These are phyloP conservation scores for western clawed frog (Xenopus tropicalis) DNA, from an alignment of 2,113 vertebrate species.

Conservation along the genomic window UCB_Xtro_10.0 CM004451.2:54269001-54269500, in stretches of 20 bases:
- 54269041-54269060: background rate
- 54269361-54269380: constrained; percentile 19
- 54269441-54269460: constrained; percentile 60
- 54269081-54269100: background rate
- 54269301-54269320: background rate
- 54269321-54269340: background rate
- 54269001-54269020: background rate
- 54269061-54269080: background rate
- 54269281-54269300: background rate
- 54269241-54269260: background rate
- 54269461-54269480: constrained; percentile 38
- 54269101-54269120: background rate
- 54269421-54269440: constrained; percentile 63
- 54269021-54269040: background rate
- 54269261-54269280: background rate
- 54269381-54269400: constrained; percentile 26
- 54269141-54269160: background rate
- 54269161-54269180: background rate
- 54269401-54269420: constrained; percentile 26
- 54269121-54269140: background rate
- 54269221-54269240: background rate
- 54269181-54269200: background rate
- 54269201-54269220: background rate
- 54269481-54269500: constrained; percentile 61
- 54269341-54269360: background rate